Base-by-base conservation (phyloP, 2,888 invertebrate species). In the Idaea biselata region DNA sequence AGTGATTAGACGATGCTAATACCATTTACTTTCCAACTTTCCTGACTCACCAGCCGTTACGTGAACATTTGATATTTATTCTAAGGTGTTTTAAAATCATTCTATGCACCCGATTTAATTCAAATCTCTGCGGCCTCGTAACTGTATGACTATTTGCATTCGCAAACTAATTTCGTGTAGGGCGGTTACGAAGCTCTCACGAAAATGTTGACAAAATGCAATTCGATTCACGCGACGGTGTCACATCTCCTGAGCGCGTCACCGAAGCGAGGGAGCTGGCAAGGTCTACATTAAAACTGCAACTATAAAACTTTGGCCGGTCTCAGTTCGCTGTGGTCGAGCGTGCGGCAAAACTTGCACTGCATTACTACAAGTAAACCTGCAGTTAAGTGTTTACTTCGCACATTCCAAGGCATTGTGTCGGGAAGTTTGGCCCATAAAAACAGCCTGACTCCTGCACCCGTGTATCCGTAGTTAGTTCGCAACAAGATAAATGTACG, bases 1-100 rank as follows among this genome's bases (percentile, higher is more conserved):
- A 87, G 91, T 89, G 89, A 92, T 92, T 91, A 91, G 86, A 86
- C 88, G 86, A 87, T 88, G 89, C 89, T 91, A 91, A 91, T 92
- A 90, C 87, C 91, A 88, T 91, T 91, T 90, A 91, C 89, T 89
- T 90, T 89, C 86, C 82, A 87, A 89, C 89, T 89, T 91, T 82
- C 84, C 86, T 86, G 86, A 84, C 86, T 88, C 86, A 84, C 87
- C 86, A 83, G 84, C 87, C 89, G 89, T 88, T 87, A 87, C 85
- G 77, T 76, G 86, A 88, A 86, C 83, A 81, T 85, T 79, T 73
- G 79, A 84, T 87, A 87, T 89, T 89, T 88, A 88, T 88, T 87
- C 86, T 78, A 81, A 76, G 82, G 83, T 80, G 83, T 82, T 87
- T 88, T 84, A 80, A 86, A 88, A 88, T 86, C 82, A 87, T 85